Base-by-base conservation (phyloP, 2,113 vertebrate species). In the Myocastor coypus region DNA sequence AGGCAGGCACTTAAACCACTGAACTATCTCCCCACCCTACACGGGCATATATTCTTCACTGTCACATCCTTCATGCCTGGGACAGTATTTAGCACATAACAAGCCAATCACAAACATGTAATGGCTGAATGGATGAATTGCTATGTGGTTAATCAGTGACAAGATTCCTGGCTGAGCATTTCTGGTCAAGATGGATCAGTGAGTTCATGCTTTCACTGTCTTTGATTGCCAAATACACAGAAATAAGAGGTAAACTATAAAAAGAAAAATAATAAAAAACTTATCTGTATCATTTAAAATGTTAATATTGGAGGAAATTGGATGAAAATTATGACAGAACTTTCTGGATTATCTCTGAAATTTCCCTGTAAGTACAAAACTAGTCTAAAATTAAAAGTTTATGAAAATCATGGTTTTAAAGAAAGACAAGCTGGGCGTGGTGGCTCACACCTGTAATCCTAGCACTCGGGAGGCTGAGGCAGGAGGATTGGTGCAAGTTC, bases 101-200 rank as follows among this genome's bases (percentile, higher is more conserved):
- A 89, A 91, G 26, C 69, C 3, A 28, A 34, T 95, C 77, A 81
- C 57, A 94, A 77, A 88, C 92, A 83, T 81, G 94, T 59, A 22
- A n/a, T 86, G 24, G 75, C 55, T 92, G 55, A 69, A 40, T 86
- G 32, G 61, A 78, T 89, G 12, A 34, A 61, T 89, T 63, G 80
- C 59, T 91, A 92, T 46, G 32, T 30, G 14, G 46, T 42, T 93
- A 80, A 46, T 95, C 71, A 95, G 66, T 57, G 32, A 63, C 82
- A 89, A 92, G 24, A 89, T 87, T 93, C 20, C 80, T 91, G 46
- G 64, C 7, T 19, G 55, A 84, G 42, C 94, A 82, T 75, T 97
- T 94, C 26, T 94, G 52, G 30, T 92, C 34, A 34, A 22, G 50
- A 80, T 82, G 57, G 11, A 13, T 87, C 52, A 12, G 34, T 95